These are phyloP conservation scores for Mycetomoellerius zeteki DNA, from an alignment of 1,140 invertebrate genomes.

Conservation along the genomic window DNA sequence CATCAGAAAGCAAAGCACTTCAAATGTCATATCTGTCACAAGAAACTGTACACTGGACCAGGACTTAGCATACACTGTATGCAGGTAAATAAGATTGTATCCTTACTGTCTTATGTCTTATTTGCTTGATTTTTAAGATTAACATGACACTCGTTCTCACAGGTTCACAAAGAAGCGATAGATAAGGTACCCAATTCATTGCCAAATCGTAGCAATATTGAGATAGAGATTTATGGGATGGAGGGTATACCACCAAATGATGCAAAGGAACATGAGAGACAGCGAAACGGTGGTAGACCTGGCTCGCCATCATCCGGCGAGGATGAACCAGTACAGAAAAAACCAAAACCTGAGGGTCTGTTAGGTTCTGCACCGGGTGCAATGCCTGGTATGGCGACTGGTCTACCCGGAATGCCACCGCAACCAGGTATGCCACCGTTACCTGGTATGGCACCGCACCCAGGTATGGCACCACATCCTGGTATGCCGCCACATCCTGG, in stretches of 20 bases:
- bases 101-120: not conserved
- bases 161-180: constrained; percentile 99
- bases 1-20: constrained; percentile 99
- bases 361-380: constrained; percentile 87
- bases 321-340: constrained; percentile 93
- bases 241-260: constrained; percentile 99
- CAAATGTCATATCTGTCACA: constrained; percentile 99
- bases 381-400: constrained; percentile 85
- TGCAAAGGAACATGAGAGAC: constrained; percentile 96
- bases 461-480: constrained; percentile 77
- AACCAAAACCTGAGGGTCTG: constrained; percentile 89
- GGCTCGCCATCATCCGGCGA: constrained; percentile 90
- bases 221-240: constrained; percentile 99
- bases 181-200: constrained; percentile 99
- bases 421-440: constrained; percentile 88
- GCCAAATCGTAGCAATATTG: constrained; percentile 98
- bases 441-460: constrained; percentile 85
- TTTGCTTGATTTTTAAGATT: constrained; percentile 18
- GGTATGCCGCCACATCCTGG: constrained; percentile 87
- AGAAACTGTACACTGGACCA: constrained; percentile 99
- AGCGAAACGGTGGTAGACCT: constrained; percentile 90
- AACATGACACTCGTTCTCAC: constrained; percentile 63
- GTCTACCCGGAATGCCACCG: constrained; percentile 86
- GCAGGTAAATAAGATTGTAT: constrained; percentile 91
- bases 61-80: constrained; percentile 99